Percentiles rank a stretch among this genome's conserved stretches.
These are phyloP conservation scores for Amazona ochrocephala DNA, from an alignment of 2,797 vertebrate genomes.

Conservation along the genomic window DNA sequence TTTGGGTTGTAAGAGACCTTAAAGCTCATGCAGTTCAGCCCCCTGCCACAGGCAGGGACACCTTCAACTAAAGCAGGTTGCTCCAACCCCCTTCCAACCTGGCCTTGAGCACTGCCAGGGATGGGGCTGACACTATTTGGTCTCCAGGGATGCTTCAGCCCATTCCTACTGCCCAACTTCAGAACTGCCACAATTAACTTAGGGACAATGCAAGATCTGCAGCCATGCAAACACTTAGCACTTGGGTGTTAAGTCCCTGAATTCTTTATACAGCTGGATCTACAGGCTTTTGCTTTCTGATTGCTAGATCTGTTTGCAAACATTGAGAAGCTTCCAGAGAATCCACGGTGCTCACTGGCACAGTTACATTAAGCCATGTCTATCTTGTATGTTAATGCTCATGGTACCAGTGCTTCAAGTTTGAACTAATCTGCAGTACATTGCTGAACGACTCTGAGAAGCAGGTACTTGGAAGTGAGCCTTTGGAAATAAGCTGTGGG, in stretches of 20 bases:
- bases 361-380: rapidly evolving
- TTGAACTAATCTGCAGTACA: not conserved
- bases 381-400: not conserved
- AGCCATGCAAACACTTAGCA: not conserved
- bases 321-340: not conserved
- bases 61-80: not conserved
- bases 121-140: not conserved
- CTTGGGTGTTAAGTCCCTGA: not conserved
- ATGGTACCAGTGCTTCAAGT: not conserved
- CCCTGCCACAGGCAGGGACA: not conserved
- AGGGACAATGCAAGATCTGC: not conserved
- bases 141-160: not conserved
- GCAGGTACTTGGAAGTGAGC: not conserved
- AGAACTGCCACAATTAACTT: rapidly evolving
- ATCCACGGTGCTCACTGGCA: not conserved
- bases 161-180: not conserved
- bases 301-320: not conserved
- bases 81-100: not conserved
- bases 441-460: not conserved
- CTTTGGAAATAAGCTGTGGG: constrained; percentile 20
- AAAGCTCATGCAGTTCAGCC: not conserved
- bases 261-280: not conserved
- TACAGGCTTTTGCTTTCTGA: not conserved
- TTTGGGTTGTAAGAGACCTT: not conserved
- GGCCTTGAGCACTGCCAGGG: not conserved